phyloP scores from a whole-genome alignment of 2,113 vertebrate genomes.

The Gnathonemus echidnorhynchus region DNA sequence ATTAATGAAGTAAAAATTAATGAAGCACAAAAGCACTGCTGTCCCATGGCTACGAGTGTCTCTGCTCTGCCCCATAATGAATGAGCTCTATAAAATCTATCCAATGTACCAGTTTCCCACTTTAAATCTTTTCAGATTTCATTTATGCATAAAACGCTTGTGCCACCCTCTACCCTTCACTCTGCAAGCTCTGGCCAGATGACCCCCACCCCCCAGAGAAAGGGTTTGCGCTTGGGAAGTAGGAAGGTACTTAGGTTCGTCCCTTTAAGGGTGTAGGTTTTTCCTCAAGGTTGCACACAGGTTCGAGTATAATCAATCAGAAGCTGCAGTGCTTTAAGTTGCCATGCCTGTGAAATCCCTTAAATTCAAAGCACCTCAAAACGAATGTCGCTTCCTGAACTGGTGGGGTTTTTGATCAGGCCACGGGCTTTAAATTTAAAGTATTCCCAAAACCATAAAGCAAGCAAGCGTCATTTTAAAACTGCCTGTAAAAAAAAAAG shows the following conservation, averaged over 20 bases:
- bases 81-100: conserved; percentile 78
- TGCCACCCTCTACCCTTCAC: conserved; percentile 41
- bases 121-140: conserved; percentile 56
- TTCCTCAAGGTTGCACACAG: not conserved
- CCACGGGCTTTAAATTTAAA: not conserved
- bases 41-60: conserved; percentile 64
- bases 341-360: not conserved
- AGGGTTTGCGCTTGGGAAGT: not conserved
- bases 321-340: not conserved
- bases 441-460: not conserved
- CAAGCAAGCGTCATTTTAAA: not conserved
- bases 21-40: conserved; percentile 65
- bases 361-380: not conserved
- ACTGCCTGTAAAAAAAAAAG: not conserved
- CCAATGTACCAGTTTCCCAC: conserved; percentile 68
- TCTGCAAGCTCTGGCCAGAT: not conserved
- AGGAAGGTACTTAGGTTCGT: not conserved
- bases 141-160: conserved; percentile 56
- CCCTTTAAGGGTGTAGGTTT: not conserved
- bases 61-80: conserved; percentile 67
- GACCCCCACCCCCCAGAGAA: not conserved
- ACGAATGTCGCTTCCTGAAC: not conserved
- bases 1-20: conserved; percentile 75
- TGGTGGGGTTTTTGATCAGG: not conserved
- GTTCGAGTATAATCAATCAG: not conserved